Conservation (phyloP, 2,797 vertebrate genomes). For the Microctenopoma stevenorrisi region DNA sequence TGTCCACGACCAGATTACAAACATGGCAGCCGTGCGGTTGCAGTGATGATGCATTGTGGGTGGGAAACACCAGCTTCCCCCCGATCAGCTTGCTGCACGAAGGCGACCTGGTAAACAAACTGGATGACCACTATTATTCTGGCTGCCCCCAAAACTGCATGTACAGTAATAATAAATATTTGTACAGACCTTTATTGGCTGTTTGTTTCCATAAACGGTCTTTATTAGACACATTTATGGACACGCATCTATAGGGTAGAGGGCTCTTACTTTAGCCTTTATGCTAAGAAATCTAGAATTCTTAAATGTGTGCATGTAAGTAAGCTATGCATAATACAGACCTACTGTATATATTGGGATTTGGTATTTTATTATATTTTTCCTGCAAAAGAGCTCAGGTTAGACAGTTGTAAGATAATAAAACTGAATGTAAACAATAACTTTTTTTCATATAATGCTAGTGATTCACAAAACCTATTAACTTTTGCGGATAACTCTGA, state of each 20-base stretch:
- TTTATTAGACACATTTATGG: neutral
- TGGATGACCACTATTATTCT: neutral
- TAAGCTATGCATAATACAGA: neutral
- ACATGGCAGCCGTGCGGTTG: constrained; percentile 72
- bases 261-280: neutral
- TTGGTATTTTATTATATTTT: neutral
- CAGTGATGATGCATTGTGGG: constrained; percentile 76
- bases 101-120: constrained; percentile 1
- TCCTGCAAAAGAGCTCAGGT: neutral
- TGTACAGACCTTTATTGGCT: neutral
- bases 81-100: constrained; percentile 18
- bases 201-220: neutral
- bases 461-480: neutral
- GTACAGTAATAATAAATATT: neutral
- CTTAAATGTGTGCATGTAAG: neutral
- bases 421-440: neutral
- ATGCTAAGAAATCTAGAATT: neutral
- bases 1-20: constrained; percentile 48
- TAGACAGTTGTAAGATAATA: neutral
- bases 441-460: neutral
- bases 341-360: neutral
- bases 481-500: too few species aligned
- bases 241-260: neutral
- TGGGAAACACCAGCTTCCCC: constrained; percentile 37
- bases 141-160: neutral